Evolutionary conservation across 2,113 vertebrate species (phyloP).

Genomic region (Saiga tatarica): DNA sequence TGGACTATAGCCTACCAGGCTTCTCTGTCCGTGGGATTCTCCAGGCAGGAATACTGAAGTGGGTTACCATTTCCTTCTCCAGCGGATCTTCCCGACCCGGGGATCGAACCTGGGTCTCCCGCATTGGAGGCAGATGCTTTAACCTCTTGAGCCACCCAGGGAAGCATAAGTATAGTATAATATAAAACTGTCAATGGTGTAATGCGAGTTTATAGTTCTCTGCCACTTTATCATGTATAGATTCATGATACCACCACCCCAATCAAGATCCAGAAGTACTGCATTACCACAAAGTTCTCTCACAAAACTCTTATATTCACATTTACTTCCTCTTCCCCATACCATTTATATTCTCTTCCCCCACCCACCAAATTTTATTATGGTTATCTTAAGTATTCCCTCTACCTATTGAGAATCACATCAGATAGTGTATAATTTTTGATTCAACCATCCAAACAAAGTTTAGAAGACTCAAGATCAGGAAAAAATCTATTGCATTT

Average conservation of each 20-base stretch:
- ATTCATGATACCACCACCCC: background rate
- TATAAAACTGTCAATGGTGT: background rate
- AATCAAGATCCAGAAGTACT: background rate
- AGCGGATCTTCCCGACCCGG: background rate
- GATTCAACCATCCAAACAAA: background rate
- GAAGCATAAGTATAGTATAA: background rate
- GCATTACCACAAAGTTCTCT: background rate
- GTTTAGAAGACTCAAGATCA: background rate
- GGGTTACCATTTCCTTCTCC: background rate
- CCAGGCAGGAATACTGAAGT: background rate
- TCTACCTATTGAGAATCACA: background rate
- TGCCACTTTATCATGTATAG: background rate
- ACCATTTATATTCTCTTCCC: background rate
- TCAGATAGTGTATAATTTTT: background rate
- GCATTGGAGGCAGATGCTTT: background rate
- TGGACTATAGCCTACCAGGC: background rate
- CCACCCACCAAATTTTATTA: background rate
- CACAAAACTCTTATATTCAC: background rate
- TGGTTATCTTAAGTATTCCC: background rate
- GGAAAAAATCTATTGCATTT: background rate
- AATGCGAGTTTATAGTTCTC: background rate
- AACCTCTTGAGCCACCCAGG: background rate
- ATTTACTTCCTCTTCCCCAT: background rate
- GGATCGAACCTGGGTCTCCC: accelerated
- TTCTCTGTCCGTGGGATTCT: background rate